Evolutionary conservation across 2,888 invertebrate genomes (phyloP), one percentile per base, ranked within the genome.

Genomic region (Girardia tigrina): DNA sequence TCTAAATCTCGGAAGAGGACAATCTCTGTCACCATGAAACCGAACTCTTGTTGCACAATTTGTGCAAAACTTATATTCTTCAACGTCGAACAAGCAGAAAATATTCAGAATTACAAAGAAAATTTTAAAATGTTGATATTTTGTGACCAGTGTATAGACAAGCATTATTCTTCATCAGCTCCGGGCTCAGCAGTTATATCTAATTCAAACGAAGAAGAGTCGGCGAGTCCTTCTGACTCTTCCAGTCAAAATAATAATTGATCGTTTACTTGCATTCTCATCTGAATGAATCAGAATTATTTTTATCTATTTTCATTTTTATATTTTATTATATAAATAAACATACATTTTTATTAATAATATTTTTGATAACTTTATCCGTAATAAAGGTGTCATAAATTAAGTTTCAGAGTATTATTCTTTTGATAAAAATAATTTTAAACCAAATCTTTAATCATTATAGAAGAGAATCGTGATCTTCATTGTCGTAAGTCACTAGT

Each of bases 191-290:
- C 56, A n/a, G 56, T 56, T 4, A 56, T 56, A 56, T 56, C 56
- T 56, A 56, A 56, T 56, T 56, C 56, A 56, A 56, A 56, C 23
- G 56, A 56, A 56, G 56, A 56, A 56, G 56, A 56, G n/a, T 56
- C 56, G 23, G 56, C 20, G 20, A 56, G 56, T 56, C 56, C 56
- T 56, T 56, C 56, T 56, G 56, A 56, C n/a, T 56, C 56, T 6
- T 56, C 56, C n/a, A 56, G 56, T n/a, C 56, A 56, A n/a, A 56
- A 56, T 56, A 56, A 12, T n/a, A 56, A 2, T 56, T 56, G n/a
- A 56, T 12, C 23, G 56, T 56, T n/a, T 23, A n/a, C 20, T 16
- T 2, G 23, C 4, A 12, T 36, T 36, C 36, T 4, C 23, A n/a
- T 4, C n/a, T 56, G n/a, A 56, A 56, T 56, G 6, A 12, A 56